Evolutionary conservation across 2,797 vertebrate species (phyloP), one percentile per base, ranked within the genome.

Genomic region (Protosalanx chinensis): DNA sequence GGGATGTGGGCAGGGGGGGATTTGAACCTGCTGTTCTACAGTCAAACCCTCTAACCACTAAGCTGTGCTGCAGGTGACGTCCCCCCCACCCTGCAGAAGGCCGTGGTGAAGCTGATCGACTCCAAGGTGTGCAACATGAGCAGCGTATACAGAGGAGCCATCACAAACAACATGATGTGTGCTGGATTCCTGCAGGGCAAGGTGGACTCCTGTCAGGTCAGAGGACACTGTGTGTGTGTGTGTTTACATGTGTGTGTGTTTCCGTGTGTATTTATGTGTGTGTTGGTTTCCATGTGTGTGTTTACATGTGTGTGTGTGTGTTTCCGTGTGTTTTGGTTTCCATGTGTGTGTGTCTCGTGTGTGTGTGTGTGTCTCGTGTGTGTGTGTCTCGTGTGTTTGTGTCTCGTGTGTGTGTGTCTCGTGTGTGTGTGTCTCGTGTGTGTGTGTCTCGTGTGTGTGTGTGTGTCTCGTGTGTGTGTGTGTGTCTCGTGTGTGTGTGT

Each of bases 151-250:
- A 93, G 93, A 86, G 94, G 96, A 49, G 90, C 91, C 0, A 85
- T 99, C 69, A 96, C 95, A 0, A 87, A 91, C 41, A 91, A 86
- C 73, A 99, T 99, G 97, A 92, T 99, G 85, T 99, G 98, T 0
- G 98, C 97, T 0, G 98, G 97, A 60, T 98, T 97, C 85, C 90
- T 97, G 81, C 94, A 96, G 82, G 97, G 97, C 79, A 93, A 90
- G 73, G 88, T 96, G 15, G 97, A 98, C 86, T 95, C 97, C 0
- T 99, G 97, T 85, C 96, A 98, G 95, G 98, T 98, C 80, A 82
- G 87, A 37, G n/a, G 29, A 56, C 10, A 61, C 29, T 32, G 12
- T 20, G 29, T 68, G 66, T 20, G 29, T 68, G 66, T 20, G 51
- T 6, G 51, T 56, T 16, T 56, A 6, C 18, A 7, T 56, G 51